Evolutionary conservation across 2,888 invertebrate species (phyloP).

Genomic region (Microplitis deprimator): DNA sequence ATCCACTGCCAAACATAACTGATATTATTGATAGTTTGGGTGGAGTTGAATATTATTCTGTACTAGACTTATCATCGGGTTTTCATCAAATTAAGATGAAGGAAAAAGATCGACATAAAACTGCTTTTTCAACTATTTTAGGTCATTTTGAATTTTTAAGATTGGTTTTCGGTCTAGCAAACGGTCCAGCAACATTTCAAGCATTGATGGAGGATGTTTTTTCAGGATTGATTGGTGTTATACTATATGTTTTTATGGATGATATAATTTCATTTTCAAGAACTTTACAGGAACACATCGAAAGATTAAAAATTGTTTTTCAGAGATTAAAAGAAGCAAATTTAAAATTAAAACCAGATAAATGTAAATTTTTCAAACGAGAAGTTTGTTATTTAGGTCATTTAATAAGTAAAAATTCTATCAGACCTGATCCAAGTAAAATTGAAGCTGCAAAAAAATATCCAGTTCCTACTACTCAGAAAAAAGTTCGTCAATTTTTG

Average conservation of each 20-base stretch:
- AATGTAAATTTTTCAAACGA: constrained; percentile 46
- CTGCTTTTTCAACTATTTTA: constrained; percentile 21
- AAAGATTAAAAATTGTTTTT: constrained; percentile 29
- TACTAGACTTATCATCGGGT: constrained; percentile 38
- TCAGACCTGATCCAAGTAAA: constrained; percentile 49
- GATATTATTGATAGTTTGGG: constrained; percentile 59
- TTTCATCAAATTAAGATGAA: constrained; percentile 33
- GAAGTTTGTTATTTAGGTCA: constrained; percentile 55
- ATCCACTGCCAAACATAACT: constrained; percentile 55
- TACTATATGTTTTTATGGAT: constrained; percentile 50
- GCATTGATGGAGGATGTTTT: constrained; percentile 28
- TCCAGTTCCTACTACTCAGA: neutral
- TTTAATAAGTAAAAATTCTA: constrained; percentile 49
- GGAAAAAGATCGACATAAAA: constrained; percentile 27
- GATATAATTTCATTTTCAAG: constrained; percentile 38
- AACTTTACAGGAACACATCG: neutral
- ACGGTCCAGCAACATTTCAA: constrained; percentile 26
- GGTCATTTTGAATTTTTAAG: constrained; percentile 29
- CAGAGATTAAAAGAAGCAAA: constrained; percentile 18
- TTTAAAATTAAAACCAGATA: constrained; percentile 36
- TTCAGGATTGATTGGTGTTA: constrained; percentile 24
- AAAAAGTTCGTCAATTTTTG: constrained; percentile 45
- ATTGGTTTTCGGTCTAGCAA: constrained; percentile 27
- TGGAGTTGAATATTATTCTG: constrained; percentile 44
- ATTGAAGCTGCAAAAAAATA: neutral